Conservation (phyloP, 2,888 invertebrate genomes). For the Timandra comae region DNA sequence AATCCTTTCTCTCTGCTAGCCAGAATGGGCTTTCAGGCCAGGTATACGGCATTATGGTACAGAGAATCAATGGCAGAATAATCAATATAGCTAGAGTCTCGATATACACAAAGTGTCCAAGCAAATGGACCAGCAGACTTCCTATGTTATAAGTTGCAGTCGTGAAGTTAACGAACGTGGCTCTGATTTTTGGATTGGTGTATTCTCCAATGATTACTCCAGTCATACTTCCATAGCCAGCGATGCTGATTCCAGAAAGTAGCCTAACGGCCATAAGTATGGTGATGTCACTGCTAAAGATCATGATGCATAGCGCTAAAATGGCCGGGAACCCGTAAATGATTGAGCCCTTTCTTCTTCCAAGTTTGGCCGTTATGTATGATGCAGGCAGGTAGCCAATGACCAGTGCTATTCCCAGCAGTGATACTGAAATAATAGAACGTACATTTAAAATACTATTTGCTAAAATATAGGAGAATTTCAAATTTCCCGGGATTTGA, state of each 20-base stretch:
- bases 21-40: conserved; percentile 32
- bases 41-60: conserved; percentile 21
- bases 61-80: too few species aligned
- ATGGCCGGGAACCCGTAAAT: conserved; percentile 43
- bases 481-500: too few species aligned
- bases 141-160: conserved; percentile 21
- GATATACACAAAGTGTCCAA: conserved; percentile 27
- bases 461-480: too few species aligned
- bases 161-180: conserved; percentile 27
- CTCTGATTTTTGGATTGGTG: conserved; percentile 24
- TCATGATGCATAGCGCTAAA: conserved; percentile 23
- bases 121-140: conserved; percentile 21
- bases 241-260: conserved; percentile 20
- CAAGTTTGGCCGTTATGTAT: conserved; percentile 31
- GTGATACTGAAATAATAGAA: conserved; percentile 28
- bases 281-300: conserved; percentile 22
- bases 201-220: conserved; percentile 30
- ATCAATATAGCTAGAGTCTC: too few species aligned
- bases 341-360: conserved; percentile 27
- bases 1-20: conserved; percentile 20
- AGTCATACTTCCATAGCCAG: conserved; percentile 21
- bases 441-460: background rate
- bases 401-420: conserved; percentile 29
- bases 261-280: conserved; percentile 27
- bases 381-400: conserved; percentile 35